phyloP scores from a whole-genome alignment of 2,888 invertebrate genomes.

The Synanthedon vespiformis region DNA sequence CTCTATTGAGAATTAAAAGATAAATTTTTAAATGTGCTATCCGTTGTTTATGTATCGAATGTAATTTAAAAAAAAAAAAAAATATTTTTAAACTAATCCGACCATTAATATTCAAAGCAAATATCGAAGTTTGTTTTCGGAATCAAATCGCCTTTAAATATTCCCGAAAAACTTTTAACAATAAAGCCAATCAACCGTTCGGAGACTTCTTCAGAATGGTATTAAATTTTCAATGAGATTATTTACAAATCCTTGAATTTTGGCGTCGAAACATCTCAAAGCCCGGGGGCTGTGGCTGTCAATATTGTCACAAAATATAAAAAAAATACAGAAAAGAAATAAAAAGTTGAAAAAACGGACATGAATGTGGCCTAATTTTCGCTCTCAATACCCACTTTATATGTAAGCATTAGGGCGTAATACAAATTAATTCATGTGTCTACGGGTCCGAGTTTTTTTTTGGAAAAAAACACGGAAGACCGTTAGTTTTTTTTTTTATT shows the following conservation, averaged over 20 bases:
- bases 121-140: constrained; percentile 24
- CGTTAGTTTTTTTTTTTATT: constrained; percentile 59
- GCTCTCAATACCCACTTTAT: constrained; percentile 60
- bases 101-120: constrained; percentile 2
- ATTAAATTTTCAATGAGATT: constrained; percentile 65
- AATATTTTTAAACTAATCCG: neutral
- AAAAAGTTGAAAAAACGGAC: constrained; percentile 19
- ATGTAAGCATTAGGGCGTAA: constrained; percentile 63
- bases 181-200: constrained; percentile 53
- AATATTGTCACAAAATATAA: constrained; percentile 67
- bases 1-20: too few relatives aligned
- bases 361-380: constrained; percentile 68
- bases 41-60: too few relatives aligned
- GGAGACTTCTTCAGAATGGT: constrained; percentile 40
- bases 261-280: constrained; percentile 21
- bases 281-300: constrained; percentile 54
- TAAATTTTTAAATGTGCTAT: too few relatives aligned
- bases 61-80: too few relatives aligned
- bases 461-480: constrained; percentile 38
- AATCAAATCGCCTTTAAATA: constrained; percentile 33
- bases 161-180: constrained; percentile 47
- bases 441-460: constrained; percentile 16
- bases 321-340: constrained; percentile 23
- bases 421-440: constrained; percentile 61
- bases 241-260: constrained; percentile 59